Evolutionary conservation across 2,888 invertebrate species (phyloP), one percentile per base, ranked within the genome.

Genomic region (Mechanitis mazaeus): DNA sequence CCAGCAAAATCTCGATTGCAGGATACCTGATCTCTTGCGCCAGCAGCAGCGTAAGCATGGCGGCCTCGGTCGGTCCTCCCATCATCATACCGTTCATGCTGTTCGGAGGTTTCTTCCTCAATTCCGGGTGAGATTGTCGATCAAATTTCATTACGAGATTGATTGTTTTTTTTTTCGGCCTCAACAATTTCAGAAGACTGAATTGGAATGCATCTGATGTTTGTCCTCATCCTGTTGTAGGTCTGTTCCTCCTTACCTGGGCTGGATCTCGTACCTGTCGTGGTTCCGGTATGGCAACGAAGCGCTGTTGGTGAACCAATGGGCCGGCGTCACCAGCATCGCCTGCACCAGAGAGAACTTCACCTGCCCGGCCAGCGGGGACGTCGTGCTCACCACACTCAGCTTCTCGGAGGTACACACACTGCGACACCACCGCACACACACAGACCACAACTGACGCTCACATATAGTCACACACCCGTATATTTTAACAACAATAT

Each of bases 101-200:
- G 28, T 98, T 99, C 80, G 98, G 98, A 64, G 98, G 98, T 54
- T 98, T 97, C 91, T 98, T 98, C 86, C 91, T 98, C 53, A 98
- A 98, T 80, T 93, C 95, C 33, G 95, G 94, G 94, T 42, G 45
- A 33, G 11, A 9, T 20, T 28, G 28, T 57, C 9, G 20, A 35
- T 45, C 11, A 42, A 31, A 6, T 28, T 50, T 33, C 2, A 42
- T 20, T 38, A 6, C 35, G 3, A 6, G 35, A 35, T 35, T 20
- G 20, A 20, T 20, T 20, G 20, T 20, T 20, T 20, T 20, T 20
- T 35, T 2, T 35, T 5, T 5, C 35, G 35, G 3, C 35, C 35
- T 35, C 6, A 35, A 5, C 6, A 1, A 35, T 35, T 35, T 35
- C 6, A 35, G 2, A 35, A 5, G 6, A 35, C 35, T 35, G 0